A percentile compares a stretch with the other conserved stretches of the same genome.
phyloP scores from a whole-genome alignment of 2,888 invertebrate genomes.

The Cephalotes varians region DNA sequence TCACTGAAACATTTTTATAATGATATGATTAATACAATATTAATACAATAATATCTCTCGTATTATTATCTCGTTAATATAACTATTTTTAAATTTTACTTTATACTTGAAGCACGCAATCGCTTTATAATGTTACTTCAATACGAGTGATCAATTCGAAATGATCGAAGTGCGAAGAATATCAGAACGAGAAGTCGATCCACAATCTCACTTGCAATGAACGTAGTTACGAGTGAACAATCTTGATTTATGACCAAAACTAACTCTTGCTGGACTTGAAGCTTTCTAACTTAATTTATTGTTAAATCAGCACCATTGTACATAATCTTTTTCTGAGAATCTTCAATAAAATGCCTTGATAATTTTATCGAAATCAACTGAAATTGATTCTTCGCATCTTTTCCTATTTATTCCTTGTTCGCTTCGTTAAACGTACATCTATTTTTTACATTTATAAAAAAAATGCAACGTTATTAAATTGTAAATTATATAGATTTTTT shows the following conservation, averaged over 20 bases:
- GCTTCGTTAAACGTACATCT: slow-evolving; percentile 18
- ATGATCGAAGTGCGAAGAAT: not conserved
- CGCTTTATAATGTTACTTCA: not conserved
- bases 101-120: not conserved
- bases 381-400: not conserved
- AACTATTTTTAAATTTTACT: not conserved
- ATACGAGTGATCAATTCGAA: not conserved
- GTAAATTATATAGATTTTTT: not conserved
- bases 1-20: not conserved
- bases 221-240: slow-evolving; percentile 34
- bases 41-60: not conserved
- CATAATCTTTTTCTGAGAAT: not conserved
- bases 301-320: slow-evolving; percentile 22
- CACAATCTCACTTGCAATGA: not conserved
- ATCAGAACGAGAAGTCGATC: slow-evolving; percentile 1
- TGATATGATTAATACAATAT: too few species aligned
- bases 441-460: not conserved
- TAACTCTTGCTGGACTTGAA: slow-evolving; percentile 13
- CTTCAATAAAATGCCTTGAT: not conserved
- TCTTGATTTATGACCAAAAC: slow-evolving; percentile 42
- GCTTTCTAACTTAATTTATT: slow-evolving; percentile 29
- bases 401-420: slow-evolving; percentile 34
- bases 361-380: not conserved
- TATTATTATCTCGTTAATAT: not conserved
- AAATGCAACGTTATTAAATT: not conserved